phyloP scores from a whole-genome alignment of 1,140 invertebrate genomes.

The Drosophila biarmipes region DNA sequence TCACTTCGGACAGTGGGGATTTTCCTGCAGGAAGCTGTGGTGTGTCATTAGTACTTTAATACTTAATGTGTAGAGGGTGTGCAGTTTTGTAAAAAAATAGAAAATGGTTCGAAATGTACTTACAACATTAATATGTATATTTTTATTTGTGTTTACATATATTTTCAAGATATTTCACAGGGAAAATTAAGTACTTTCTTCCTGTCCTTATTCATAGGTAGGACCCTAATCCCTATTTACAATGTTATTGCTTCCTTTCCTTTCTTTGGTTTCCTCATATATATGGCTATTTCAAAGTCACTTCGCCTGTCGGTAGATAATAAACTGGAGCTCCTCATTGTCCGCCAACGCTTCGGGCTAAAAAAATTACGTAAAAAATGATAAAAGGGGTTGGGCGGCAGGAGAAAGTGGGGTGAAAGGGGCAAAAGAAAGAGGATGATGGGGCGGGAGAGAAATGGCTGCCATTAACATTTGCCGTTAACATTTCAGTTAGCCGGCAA shows the following conservation, averaged over 20 bases:
- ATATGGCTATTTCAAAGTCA: constrained; percentile 20
- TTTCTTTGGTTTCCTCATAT: not conserved
- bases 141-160: no score
- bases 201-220: not conserved
- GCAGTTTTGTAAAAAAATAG: no score
- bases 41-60: no score
- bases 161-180: not conserved
- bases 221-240: not conserved
- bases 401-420: constrained; percentile 1
- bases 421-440: constrained; percentile 3
- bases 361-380: constrained; percentile 4
- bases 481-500: constrained; percentile 73
- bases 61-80: no score
- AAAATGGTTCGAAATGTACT: no score
- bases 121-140: no score
- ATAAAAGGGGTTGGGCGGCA: constrained; percentile 11
- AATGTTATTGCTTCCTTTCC: not conserved
- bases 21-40: not conserved
- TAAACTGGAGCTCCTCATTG: constrained; percentile 45
- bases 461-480: constrained; percentile 66
- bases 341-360: constrained; percentile 8
- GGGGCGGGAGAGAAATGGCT: constrained; percentile 44
- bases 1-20: not conserved
- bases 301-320: constrained; percentile 40
- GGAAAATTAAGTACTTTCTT: not conserved